Base-by-base conservation (phyloP, 2,888 invertebrate species). In the Campopleginae sp. region DNA sequence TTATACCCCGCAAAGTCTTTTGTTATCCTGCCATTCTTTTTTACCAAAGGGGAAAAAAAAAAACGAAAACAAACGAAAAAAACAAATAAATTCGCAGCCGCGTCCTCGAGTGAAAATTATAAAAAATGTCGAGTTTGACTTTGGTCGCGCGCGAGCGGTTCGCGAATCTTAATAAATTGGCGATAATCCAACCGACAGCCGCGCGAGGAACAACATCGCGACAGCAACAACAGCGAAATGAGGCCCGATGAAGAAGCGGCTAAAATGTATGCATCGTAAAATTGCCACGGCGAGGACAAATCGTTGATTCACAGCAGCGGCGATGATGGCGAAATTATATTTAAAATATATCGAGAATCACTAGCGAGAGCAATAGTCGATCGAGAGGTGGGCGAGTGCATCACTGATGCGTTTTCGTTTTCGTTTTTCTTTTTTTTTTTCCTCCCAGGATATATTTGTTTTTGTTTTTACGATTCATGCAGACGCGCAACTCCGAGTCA, bases 321-420 rank as follows among this genome's bases (percentile, higher is more conserved):
- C n/a, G n/a, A n/a, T 31, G 31, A 75, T 63, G 63, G 19, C n/a
- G n/a, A n/a, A 33, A 84, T 80, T 84, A 84, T 84, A 84, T 84
- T 84, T 83, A 84, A 84, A 84, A 75, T 63, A 75, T 63, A 84
- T 84, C 76, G 79, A 80, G 80, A 84, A 76, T 84, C 80, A 54
- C 54, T 63, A 17, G 80, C 75, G 63, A 31, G 23, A 66, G 74
- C 44, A 38, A 61, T 48, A 19, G 61, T 7, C 19, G 44, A 27
- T 38, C 42, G 71, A 72, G 71, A 72, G 78, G 63, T 48, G 63
- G 70, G 48, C 46, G 63, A 63, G n/a, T 63, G n/a, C 48, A 75
- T 63, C 31, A 31, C 19, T 31, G 10, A 31, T 48, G 19, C 48
- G 19, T 31, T 63, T 33, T 51, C 38, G 4, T 27, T 58, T 38